Conservation (phyloP, 1,140 invertebrate genomes). For the Drosophila chauvacae region DNA sequence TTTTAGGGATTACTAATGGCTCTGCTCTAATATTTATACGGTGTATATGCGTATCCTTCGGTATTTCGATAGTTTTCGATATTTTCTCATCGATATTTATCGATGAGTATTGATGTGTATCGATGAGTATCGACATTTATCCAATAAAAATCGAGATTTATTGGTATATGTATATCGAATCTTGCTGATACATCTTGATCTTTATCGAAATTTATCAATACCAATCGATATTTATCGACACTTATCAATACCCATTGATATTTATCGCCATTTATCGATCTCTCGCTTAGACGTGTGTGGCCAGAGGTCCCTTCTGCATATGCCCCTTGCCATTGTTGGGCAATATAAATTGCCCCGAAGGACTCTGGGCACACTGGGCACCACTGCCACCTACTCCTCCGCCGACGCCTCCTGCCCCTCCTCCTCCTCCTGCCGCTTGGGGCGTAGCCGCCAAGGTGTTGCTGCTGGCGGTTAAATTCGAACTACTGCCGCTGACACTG, state of each 20-base stretch:
- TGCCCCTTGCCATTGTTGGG: slow-evolving; percentile 82
- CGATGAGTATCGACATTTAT: too few species aligned
- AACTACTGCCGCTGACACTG: slow-evolving; percentile 81
- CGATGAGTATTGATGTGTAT: too few species aligned
- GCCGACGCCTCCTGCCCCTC: neutral
- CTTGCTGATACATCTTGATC: too few species aligned
- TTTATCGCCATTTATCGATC: neutral
- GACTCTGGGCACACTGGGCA: slow-evolving; percentile 72
- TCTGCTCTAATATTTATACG: slow-evolving; percentile 26
- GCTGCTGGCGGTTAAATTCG: slow-evolving; percentile 81
- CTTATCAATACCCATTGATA: neutral
- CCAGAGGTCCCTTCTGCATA: slow-evolving; percentile 78
- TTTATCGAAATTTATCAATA: too few species aligned
- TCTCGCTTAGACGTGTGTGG: slow-evolving; percentile 80
- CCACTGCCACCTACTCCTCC: slow-evolving; percentile 2
- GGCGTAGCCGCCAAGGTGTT: slow-evolving; percentile 82
- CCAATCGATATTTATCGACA: neutral
- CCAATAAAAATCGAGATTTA: too few species aligned
- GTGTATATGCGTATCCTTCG: slow-evolving; percentile 11
- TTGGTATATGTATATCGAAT: too few species aligned
- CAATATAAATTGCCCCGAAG: slow-evolving; percentile 84
- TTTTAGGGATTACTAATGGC: slow-evolving; percentile 48
- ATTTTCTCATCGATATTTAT: neutral
- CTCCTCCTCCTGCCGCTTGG: slow-evolving; percentile 36
- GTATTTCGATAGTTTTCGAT: neutral